Evolutionary conservation across 2,113 vertebrate genomes (phyloP), one percentile per base, ranked within the genome.

Genomic region (Bujurquina vittata): DNA sequence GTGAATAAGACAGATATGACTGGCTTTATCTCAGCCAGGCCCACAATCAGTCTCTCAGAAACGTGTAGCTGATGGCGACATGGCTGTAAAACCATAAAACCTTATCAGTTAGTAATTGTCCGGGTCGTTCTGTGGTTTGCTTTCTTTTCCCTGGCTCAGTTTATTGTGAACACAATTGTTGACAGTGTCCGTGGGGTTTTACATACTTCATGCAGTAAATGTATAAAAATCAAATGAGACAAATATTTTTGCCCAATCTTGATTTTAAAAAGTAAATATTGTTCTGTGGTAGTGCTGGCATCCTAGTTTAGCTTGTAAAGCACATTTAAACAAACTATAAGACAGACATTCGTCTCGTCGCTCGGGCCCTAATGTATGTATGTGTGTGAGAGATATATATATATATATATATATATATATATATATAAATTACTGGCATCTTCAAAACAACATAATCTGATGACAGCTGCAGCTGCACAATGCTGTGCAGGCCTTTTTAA

Each of bases 41-140:
- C 15, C 60, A 18, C 46, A 59, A 10, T 63, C 43, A 63, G 49
- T 33, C 62, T 75, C 23, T 56, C 18, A 29, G 56, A 59, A 14
- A 79, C 74, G 10, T 46, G 26, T 17, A 58, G 75, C 77, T 55
- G 62, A 90, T 49, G 63, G 55, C 72, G 65, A 52, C 23, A 10
- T 5, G 22, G 69, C 58, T 62, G 77, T 88, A 90, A 93, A 91
- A 83, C 73, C 75, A 87, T 91, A 92, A 92, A 84, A 79, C 22
- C 18, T 12, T 40, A 79, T 91, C 65, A 83, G 52, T 31, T 79
- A 8, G 57, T 83, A 63, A 87, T 83, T 86, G 78, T 83, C 80
- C 49, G 61, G 11, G 56, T 15, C 60, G 69, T 49, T 83, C 35
- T 67, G 22, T 83, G 63, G 46, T 72, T 74, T 87, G 61, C 55